phyloP scores from a whole-genome alignment of 2,113 vertebrate species.

The Candoia aspera region DNA sequence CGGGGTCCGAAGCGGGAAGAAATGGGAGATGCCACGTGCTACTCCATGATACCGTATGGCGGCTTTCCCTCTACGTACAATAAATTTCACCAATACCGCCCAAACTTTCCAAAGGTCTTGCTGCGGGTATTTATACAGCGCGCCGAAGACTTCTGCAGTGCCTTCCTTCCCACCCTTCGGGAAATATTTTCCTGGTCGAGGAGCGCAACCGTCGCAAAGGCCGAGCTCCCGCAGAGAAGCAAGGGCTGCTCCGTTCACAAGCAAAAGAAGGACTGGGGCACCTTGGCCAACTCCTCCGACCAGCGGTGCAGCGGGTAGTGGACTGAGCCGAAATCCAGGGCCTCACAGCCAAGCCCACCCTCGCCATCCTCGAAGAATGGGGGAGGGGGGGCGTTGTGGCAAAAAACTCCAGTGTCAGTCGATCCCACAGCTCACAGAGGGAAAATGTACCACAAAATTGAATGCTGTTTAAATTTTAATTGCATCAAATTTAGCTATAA shows the following conservation, averaged over 20 bases:
- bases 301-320: background rate
- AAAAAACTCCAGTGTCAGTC: background rate
- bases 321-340: background rate
- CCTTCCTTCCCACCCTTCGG: background rate
- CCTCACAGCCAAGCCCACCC: background rate
- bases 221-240: background rate
- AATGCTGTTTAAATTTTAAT: background rate
- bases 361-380: background rate
- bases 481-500: background rate
- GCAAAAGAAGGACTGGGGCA: background rate
- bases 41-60: background rate
- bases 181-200: background rate
- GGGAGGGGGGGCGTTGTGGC: background rate
- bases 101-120: background rate
- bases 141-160: background rate
- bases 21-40: background rate
- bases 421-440: background rate
- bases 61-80: too few species aligned
- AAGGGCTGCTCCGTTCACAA: background rate
- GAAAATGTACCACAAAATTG: background rate
- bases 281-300: background rate
- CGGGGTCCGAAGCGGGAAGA: background rate
- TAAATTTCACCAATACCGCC: background rate
- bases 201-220: background rate
- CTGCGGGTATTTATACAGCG: background rate